phyloP scores from a whole-genome alignment of 1,140 invertebrate genomes.

The Drosophila grimshawi region DNA sequence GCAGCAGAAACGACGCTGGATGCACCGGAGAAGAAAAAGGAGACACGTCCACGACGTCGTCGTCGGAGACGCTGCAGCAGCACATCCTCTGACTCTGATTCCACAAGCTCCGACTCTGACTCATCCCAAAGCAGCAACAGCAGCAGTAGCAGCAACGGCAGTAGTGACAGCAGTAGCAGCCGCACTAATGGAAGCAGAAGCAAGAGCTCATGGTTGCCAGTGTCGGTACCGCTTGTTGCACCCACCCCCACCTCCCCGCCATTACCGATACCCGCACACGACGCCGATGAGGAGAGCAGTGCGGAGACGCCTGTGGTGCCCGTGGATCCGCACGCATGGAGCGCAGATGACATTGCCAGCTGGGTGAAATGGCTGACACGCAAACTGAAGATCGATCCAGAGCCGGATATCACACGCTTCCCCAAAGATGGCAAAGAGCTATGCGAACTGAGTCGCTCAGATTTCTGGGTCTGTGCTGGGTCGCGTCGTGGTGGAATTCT shows the following conservation, averaged over 20 bases:
- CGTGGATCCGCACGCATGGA: constrained; percentile 88
- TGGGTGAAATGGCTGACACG: constrained; percentile 89
- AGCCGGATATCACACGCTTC: constrained; percentile 86
- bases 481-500: constrained; percentile 84
- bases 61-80: constrained; percentile 3
- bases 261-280: background rate
- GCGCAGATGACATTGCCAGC: constrained; percentile 86
- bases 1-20: constrained; percentile 54
- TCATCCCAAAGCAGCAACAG: constrained; percentile 15
- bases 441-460: constrained; percentile 85
- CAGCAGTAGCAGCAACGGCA: constrained; percentile 2
- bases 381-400: constrained; percentile 86
- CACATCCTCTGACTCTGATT: constrained; percentile 30
- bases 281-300: constrained; percentile 23
- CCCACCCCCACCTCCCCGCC: background rate
- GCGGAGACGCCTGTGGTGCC: constrained; percentile 65
- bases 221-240: constrained; percentile 1
- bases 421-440: constrained; percentile 87
- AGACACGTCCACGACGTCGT: constrained; percentile 26
- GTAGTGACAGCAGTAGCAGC: background rate
- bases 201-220: background rate
- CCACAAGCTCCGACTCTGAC: constrained; percentile 5
- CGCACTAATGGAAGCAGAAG: background rate
- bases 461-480: constrained; percentile 85
- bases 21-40: constrained; percentile 24